These are phyloP conservation scores for Cancer borealis DNA, from an alignment of 2,888 invertebrate genomes.

Conservation along the genomic window DNA sequence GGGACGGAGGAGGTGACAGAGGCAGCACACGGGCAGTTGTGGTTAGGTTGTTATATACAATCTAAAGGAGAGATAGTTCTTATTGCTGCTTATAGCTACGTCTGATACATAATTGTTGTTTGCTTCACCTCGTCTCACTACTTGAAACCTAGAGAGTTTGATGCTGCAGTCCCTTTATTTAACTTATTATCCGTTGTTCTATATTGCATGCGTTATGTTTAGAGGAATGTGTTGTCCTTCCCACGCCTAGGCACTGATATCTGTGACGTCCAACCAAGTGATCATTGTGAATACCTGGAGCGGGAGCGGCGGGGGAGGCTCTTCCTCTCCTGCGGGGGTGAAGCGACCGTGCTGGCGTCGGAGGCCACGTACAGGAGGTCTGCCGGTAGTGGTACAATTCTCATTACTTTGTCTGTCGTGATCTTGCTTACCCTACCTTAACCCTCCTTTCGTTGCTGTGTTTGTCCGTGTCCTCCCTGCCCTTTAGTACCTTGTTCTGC, in stretches of 20 bases:
- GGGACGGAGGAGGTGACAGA: background rate
- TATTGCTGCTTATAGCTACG: background rate
- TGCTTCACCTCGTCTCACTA: background rate
- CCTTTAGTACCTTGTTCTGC: background rate
- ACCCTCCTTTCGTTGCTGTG: background rate
- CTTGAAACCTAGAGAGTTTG: background rate
- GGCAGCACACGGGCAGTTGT: background rate
- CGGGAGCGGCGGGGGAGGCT: constrained; percentile 75
- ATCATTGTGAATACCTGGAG: constrained; percentile 58
- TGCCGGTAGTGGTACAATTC: constrained; percentile 64
- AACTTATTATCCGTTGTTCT: background rate
- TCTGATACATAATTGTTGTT: background rate
- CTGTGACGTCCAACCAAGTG: background rate
- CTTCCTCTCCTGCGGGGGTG: constrained; percentile 75
- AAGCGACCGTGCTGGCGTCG: constrained; percentile 76
- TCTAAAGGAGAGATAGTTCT: background rate
- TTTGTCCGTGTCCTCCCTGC: background rate
- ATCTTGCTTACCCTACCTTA: background rate
- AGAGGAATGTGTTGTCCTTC: background rate
- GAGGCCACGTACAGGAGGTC: constrained; percentile 77
- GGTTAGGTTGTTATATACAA: background rate
- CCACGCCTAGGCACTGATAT: background rate
- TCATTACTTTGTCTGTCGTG: constrained; percentile 47
- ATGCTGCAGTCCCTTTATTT: no score
- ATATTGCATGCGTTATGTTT: background rate